Conservation (phyloP, 2,113 vertebrate genomes). For the Heterotilapia buettikoferi region DNA sequence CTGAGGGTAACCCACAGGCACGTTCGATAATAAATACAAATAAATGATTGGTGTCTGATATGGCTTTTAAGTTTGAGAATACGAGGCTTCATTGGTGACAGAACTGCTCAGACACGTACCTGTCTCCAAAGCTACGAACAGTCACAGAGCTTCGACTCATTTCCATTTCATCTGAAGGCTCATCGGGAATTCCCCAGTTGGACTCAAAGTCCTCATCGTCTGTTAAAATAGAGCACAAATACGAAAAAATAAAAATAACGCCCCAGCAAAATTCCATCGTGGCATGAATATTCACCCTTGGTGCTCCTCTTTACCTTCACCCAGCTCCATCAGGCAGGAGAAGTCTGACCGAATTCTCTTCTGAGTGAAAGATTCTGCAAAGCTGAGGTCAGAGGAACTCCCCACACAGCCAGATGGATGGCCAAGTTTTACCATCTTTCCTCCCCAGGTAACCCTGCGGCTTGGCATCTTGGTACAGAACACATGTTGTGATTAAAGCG, state of each 20-base stretch:
- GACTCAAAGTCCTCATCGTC: constrained; percentile 63
- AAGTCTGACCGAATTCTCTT: constrained; percentile 39
- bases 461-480: constrained; percentile 74
- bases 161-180: constrained; percentile 51
- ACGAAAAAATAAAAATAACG: not conserved
- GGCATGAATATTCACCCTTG: not conserved
- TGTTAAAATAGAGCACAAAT: not conserved
- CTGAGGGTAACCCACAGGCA: not conserved
- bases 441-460: constrained; percentile 91
- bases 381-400: constrained; percentile 12
- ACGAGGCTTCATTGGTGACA: not conserved
- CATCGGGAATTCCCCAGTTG: constrained; percentile 54
- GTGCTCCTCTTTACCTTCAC: constrained; percentile 67
- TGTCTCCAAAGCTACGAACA: constrained; percentile 42
- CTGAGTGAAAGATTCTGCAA: constrained; percentile 31
- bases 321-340: constrained; percentile 53
- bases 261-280: accelerated
- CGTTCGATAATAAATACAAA: not conserved
- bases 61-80: not conserved
- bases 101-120: not conserved
- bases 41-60: not conserved
- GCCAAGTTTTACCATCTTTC: constrained; percentile 66
- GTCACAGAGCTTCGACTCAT: constrained; percentile 42
- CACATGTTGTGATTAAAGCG: not conserved
- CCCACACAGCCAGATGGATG: not conserved